phyloP scores from a whole-genome alignment of 2,888 invertebrate genomes.

The Aleiodes alternator region DNA sequence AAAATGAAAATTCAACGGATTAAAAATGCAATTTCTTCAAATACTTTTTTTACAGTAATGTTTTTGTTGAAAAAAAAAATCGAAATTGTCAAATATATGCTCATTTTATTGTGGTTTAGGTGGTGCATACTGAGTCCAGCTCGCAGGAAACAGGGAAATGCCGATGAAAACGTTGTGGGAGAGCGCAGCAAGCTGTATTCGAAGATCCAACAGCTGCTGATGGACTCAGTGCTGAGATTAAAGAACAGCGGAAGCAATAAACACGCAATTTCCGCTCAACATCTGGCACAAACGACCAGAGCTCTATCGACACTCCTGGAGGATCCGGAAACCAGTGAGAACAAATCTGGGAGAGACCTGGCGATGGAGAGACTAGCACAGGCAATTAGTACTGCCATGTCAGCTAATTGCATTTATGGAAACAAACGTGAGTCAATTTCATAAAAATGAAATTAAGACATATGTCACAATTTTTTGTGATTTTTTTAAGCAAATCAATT shows the following conservation, averaged over 20 bases:
- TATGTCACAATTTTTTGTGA: too few relatives aligned
- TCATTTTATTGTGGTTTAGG: slow-evolving; percentile 71
- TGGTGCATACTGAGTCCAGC: slow-evolving; percentile 73
- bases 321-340: slow-evolving; percentile 56
- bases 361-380: slow-evolving; percentile 87
- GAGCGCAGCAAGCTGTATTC: slow-evolving; percentile 66
- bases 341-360: slow-evolving; percentile 60
- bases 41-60: background rate
- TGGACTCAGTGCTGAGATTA: slow-evolving; percentile 71
- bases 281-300: slow-evolving; percentile 70
- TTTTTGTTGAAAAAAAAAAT: background rate
- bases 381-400: slow-evolving; percentile 87
- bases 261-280: slow-evolving; percentile 73
- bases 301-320: slow-evolving; percentile 63
- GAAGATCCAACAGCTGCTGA: slow-evolving; percentile 71
- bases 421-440: slow-evolving; percentile 79
- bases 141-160: slow-evolving; percentile 53
- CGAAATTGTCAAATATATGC: slow-evolving; percentile 49
- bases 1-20: too few relatives aligned
- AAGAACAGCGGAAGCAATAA: slow-evolving; percentile 69
- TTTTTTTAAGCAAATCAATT: too few relatives aligned
- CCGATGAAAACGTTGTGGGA: slow-evolving; percentile 53
- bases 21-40: background rate
- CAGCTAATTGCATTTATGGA: slow-evolving; percentile 87
- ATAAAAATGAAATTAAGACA: too few relatives aligned